These are phyloP conservation scores for Diabrotica balteata DNA, from an alignment of 2,888 invertebrate species.

Conservation along the genomic window DNA sequence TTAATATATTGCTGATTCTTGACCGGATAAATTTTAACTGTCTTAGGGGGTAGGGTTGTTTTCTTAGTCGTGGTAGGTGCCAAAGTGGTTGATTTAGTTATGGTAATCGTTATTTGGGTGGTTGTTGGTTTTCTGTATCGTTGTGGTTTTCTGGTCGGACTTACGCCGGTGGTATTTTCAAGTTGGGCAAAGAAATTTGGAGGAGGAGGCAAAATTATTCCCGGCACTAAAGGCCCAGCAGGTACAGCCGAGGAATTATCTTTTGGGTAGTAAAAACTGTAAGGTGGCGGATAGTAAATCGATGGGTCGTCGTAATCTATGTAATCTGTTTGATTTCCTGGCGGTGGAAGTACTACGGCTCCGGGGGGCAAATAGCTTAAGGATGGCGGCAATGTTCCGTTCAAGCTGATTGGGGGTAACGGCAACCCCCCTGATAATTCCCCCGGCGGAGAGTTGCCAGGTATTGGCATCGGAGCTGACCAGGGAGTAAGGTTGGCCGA, in stretches of 20 bases:
- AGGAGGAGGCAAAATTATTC: conserved; percentile 86
- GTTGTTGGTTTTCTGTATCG: conserved; percentile 40
- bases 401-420: conserved; percentile 63
- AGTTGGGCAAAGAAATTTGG: conserved; percentile 84
- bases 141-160: conserved; percentile 38
- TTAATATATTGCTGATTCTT: conserved; percentile 44
- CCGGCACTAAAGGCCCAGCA: conserved; percentile 80
- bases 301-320: conserved; percentile 92
- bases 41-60: conserved; percentile 46
- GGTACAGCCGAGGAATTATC: conserved; percentile 70
- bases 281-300: conserved; percentile 89
- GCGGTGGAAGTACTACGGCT: conserved; percentile 63
- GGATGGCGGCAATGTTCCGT: conserved; percentile 58
- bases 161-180: conserved; percentile 61
- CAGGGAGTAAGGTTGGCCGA: conserved; percentile 72
- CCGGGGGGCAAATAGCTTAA: conserved; percentile 70
- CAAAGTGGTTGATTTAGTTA: conserved; percentile 48
- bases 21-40: conserved; percentile 43
- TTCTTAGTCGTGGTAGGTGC: conserved; percentile 58
- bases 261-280: conserved; percentile 83
- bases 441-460: conserved; percentile 65
- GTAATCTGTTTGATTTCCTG: conserved; percentile 67
- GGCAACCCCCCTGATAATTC: conserved; percentile 60
- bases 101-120: conserved; percentile 33
- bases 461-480: conserved; percentile 70